Conservation (phyloP, 2,797 vertebrate species). For the Paguma larvata region DNA sequence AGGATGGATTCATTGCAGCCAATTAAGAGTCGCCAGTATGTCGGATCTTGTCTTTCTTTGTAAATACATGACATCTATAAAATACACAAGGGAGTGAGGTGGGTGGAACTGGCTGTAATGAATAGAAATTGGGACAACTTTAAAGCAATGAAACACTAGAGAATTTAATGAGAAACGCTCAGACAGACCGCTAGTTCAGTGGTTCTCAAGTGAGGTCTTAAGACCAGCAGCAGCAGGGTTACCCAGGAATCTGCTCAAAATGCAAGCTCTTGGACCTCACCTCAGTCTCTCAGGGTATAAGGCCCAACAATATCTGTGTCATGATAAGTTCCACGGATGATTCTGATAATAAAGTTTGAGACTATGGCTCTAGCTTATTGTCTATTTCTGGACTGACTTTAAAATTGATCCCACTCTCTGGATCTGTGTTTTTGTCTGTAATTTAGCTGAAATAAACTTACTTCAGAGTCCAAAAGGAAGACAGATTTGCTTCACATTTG, state of each 20-base stretch:
- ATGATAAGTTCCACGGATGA: neutral
- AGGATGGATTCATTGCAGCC: neutral
- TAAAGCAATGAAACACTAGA: neutral
- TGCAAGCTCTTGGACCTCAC: neutral
- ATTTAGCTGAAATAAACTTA: conserved; percentile 24
- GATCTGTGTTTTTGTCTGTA: neutral
- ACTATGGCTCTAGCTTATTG: neutral
- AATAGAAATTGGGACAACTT: neutral
- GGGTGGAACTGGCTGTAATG: neutral
- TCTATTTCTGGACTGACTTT: neutral
- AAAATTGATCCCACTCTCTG: neutral
- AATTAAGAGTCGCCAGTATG: neutral
- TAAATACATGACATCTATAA: neutral
- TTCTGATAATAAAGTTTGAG: neutral
- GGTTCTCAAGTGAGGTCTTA: neutral
- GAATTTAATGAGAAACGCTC: neutral
- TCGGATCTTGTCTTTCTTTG: neutral
- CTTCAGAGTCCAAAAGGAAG: neutral
- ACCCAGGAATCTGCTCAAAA: neutral
- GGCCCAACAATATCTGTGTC: neutral
- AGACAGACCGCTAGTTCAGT: neutral
- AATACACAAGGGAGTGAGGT: neutral
- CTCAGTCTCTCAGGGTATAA: neutral
- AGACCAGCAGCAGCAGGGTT: neutral
- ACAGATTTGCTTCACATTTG: neutral